A percentile compares a stretch with the other conserved stretches of the same genome.
These are phyloP conservation scores for Takifugu ocellatus DNA, from an alignment of 2,797 vertebrate genomes.

Conservation along the genomic window DNA sequence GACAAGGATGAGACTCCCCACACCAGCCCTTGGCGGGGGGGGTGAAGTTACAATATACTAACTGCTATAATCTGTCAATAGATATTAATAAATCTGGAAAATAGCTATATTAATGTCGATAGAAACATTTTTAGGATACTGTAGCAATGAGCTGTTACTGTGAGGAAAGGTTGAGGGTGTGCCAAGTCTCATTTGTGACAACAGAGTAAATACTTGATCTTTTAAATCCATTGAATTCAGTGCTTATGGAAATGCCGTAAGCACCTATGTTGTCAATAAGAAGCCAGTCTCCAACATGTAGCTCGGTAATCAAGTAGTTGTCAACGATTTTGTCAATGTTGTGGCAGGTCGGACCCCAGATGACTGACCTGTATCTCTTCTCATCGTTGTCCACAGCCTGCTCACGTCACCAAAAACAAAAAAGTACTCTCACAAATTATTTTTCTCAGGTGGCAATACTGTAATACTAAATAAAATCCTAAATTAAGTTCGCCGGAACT, in stretches of 20 bases:
- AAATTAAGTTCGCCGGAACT: background rate
- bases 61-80: too few relatives aligned
- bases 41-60: too few relatives aligned
- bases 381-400: conserved; percentile 18
- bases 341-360: conserved; percentile 64
- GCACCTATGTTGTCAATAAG: conserved; percentile 77
- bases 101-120: too few relatives aligned
- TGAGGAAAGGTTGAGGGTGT: background rate
- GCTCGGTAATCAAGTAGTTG: conserved; percentile 61
- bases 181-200: conserved; percentile 11
- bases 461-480: too few relatives aligned
- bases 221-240: conserved; percentile 18
- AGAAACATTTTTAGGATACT: too few relatives aligned
- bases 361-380: conserved; percentile 44
- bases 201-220: conserved; percentile 19
- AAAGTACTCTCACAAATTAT: too few relatives aligned
- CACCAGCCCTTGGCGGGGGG: too few relatives aligned
- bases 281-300: conserved; percentile 77
- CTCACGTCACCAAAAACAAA: too few relatives aligned
- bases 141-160: background rate
- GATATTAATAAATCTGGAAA: too few relatives aligned
- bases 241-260: conserved; percentile 46
- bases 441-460: too few relatives aligned
- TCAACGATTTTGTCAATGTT: conserved; percentile 58
- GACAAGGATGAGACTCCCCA: too few relatives aligned